phyloP scores from a whole-genome alignment of 2,888 invertebrate genomes.

The Phragmatobia fuliginosa region DNA sequence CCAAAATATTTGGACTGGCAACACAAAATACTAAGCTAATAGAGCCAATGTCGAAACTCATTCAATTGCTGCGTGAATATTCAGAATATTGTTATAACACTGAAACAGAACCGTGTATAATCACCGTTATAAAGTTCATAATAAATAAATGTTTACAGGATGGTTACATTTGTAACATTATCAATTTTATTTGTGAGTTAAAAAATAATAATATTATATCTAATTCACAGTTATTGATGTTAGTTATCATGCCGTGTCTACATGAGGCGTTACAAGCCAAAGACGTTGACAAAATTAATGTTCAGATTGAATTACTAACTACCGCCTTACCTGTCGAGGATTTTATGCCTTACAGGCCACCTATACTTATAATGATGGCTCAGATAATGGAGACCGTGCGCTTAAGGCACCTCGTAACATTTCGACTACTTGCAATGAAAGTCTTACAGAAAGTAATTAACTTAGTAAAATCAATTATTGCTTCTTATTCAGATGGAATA shows the following conservation, averaged over 20 bases:
- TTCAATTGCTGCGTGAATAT: constrained; percentile 67
- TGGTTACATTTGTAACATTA: constrained; percentile 61
- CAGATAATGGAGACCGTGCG: constrained; percentile 73
- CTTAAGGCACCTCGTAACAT: constrained; percentile 69
- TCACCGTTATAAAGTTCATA: constrained; percentile 60
- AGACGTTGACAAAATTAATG: constrained; percentile 59
- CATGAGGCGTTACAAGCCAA: constrained; percentile 67
- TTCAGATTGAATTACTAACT: constrained; percentile 65
- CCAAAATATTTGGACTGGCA: constrained; percentile 70
- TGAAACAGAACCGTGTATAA: constrained; percentile 72
- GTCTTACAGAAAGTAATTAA: constrained; percentile 66
- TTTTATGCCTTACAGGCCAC: constrained; percentile 70
- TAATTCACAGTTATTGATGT: constrained; percentile 66
- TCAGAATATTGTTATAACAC: constrained; percentile 68
- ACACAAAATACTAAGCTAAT: constrained; percentile 68
- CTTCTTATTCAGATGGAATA: constrained; percentile 62
- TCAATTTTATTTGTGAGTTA: constrained; percentile 67
- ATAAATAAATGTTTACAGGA: constrained; percentile 58
- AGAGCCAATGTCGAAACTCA: constrained; percentile 70
- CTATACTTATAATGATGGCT: constrained; percentile 76
- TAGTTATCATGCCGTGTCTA: constrained; percentile 75
- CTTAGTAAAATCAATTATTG: constrained; percentile 65
- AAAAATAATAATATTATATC: constrained; percentile 64
- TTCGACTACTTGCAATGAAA: constrained; percentile 55
- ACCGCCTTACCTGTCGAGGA: constrained; percentile 64